Percentiles rank a stretch among this genome's conserved stretches.
These are phyloP conservation scores for Ginglymostoma cirratum DNA, from an alignment of 2,113 vertebrate species.

Conservation along the genomic window DNA sequence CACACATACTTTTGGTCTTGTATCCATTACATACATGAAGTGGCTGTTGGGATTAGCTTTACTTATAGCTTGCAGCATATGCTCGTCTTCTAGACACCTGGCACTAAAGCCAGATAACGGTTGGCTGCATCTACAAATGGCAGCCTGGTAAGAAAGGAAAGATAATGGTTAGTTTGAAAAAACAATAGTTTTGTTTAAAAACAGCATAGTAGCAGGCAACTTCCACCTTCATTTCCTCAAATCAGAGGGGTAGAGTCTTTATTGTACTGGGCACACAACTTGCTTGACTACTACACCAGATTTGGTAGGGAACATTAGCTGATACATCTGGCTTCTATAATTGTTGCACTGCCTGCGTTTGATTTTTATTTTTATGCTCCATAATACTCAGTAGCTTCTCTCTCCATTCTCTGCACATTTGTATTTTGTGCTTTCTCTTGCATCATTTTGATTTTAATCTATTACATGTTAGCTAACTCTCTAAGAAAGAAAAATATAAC, in stretches of 20 bases:
- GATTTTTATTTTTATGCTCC: background rate
- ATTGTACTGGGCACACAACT: background rate
- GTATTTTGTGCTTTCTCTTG: background rate
- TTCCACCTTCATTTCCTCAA: background rate
- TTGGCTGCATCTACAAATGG: slow-evolving; percentile 93
- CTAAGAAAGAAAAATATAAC: background rate
- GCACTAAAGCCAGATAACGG: slow-evolving; percentile 96
- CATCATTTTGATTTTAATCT: background rate
- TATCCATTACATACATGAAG: slow-evolving; percentile 93
- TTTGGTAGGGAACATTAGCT: background rate
- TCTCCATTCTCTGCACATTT: background rate
- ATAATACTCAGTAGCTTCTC: background rate
- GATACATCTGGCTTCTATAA: background rate
- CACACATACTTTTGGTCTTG: slow-evolving; percentile 77
- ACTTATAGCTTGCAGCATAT: slow-evolving; percentile 91
- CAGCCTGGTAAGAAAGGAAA: slow-evolving; percentile 63
- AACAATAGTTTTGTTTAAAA: background rate
- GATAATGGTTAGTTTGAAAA: background rate
- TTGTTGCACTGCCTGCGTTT: background rate
- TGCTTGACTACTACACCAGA: background rate
- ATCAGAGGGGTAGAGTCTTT: background rate
- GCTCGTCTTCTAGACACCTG: slow-evolving; percentile 89
- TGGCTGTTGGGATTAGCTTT: slow-evolving; percentile 84
- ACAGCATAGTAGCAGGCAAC: background rate
- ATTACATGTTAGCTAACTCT: background rate